Base-by-base conservation (phyloP, 2,888 invertebrate genomes). In the Nomada goodeniana region DNA sequence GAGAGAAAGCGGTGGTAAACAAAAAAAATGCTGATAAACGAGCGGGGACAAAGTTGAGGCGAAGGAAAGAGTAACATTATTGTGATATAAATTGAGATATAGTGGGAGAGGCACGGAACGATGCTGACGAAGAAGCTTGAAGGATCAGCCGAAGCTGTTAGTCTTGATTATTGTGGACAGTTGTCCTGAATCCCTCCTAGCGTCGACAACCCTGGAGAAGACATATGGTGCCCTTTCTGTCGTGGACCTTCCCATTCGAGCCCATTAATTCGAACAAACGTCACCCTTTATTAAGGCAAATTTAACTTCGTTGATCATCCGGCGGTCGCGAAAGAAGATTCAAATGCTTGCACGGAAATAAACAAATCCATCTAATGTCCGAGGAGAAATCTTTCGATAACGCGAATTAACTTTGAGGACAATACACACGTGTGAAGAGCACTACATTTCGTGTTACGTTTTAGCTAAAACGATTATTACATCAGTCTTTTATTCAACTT, bases 161-260 rank as follows among this genome's bases (percentile, higher is more conserved):
- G 91, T 93, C 93, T 93, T 93, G 93, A 93, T 93, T 93, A 93
- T 91, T 89, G 90, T 77, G 89, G 92, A 91, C 92, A 92, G 92
- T 92, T 90, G 90, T 91, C 87, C 76, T 75, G 86, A 83, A 87
- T 89, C 89, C 87, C 88, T 84, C 76, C 80, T 76, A 85, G 42
- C 77, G 86, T 74, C 84, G 84, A 82, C 81, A 78, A 86, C 82
- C 76, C 71, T 44, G 64, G 76, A 80, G 83, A 90, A 92, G 90
- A 91, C 86, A 87, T 89, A 92, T 90, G 86, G 86, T 80, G 82
- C 81, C 86, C 86, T 80, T 79, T 69, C 82, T 50, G 68, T 71
- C 70, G 59, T 65, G 77, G 70, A 83, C 78, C 78, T 85, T 71
- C 79, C 88, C 89, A 79, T 86, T 81, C 81, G 85, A 86, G 78